Evolutionary conservation across 2,888 invertebrate species (phyloP), one percentile per base, ranked within the genome.

Genomic region (Stramonita haemastoma): DNA sequence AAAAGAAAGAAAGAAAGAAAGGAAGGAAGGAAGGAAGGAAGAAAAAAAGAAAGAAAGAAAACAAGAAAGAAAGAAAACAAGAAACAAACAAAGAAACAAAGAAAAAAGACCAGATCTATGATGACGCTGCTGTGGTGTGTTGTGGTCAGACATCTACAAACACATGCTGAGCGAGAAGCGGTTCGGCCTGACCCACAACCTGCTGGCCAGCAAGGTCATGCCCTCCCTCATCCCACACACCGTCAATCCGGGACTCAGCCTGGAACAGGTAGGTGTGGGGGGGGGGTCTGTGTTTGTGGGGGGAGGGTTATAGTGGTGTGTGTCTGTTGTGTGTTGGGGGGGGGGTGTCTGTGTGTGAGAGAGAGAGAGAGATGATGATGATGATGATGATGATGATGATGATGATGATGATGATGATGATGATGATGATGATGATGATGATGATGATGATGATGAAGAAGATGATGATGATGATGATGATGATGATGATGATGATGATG

Each of bases 121-220:
- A n/a, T 46, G 46, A 46, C 8, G 17, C 29, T 4, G 19, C 36
- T 15, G 32, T 26, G 36, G 13, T 22, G 36, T 22, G 15, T 15
- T 57, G 87, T 29, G 34, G 36, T 19, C 93, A 99, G 99, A 98
- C 96, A 98, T 99, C 95, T 99, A 99, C 97, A 97, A 98, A 95
- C 97, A 98, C 95, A 97, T 99, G 97, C 97, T 99, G 93, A 97
- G 97, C 95, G 98, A 99, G 96, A 98, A 98, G 96, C 98, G 97
- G 95, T 99, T 98, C 96, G 98, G 98, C 79, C 96, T 99, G 93
- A 98, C 98, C 6, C 97, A 98, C 86, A 98, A 98, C 95, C 97
- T 98, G 94, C 98, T 99, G 97, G 99, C 99, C 15, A 98, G 98
- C 22, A 97, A 98, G 95, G 98, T 99, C 94, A 98, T 99, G 97